phyloP scores from a whole-genome alignment of 2,113 vertebrate genomes.

The Octodon degus region DNA sequence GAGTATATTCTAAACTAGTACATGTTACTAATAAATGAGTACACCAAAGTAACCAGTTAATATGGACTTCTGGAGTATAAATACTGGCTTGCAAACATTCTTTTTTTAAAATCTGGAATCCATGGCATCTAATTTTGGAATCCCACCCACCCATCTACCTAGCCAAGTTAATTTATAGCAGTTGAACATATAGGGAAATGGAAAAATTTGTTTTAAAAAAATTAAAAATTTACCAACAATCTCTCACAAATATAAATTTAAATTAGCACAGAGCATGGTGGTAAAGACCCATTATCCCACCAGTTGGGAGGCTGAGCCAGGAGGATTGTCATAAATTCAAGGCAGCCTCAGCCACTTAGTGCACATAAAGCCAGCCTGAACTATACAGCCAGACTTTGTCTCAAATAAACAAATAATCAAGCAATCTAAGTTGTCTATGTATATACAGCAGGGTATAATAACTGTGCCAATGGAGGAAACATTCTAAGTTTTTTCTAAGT shows the following conservation, averaged over 20 bases:
- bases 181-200: neutral
- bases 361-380: neutral
- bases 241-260: neutral
- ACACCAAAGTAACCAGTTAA: neutral
- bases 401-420: neutral
- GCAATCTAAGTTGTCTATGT: neutral
- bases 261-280: neutral
- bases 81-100: neutral
- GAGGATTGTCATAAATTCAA: too few relatives aligned
- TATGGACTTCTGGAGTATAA: neutral
- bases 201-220: neutral
- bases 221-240: neutral
- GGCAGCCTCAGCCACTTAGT: neutral
- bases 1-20: constrained; percentile 43
- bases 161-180: neutral
- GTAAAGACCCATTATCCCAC: neutral
- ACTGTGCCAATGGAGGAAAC: neutral
- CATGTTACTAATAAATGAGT: constrained; percentile 4
- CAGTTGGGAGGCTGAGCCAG: neutral
- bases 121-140: neutral
- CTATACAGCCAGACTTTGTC: neutral
- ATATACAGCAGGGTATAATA: neutral
- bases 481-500: neutral
- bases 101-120: neutral
- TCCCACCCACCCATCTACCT: neutral